Conservation (phyloP, 2,888 invertebrate genomes). For the Cerceris rybyensis region DNA sequence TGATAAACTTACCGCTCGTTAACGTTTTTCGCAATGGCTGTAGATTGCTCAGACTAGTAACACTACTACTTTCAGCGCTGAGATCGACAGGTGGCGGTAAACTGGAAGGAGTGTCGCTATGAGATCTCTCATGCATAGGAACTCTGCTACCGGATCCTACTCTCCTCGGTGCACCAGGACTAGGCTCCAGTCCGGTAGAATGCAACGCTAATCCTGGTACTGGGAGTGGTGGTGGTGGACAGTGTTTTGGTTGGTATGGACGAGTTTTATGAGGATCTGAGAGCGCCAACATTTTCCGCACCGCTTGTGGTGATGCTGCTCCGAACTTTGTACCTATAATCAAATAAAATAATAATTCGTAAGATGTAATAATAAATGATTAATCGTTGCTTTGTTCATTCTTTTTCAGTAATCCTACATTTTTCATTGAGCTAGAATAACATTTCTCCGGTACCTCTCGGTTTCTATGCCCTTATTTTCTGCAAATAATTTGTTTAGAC, state of each 20-base stretch:
- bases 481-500: too few relatives aligned
- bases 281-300: constrained; percentile 95
- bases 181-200: constrained; percentile 82
- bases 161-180: constrained; percentile 83
- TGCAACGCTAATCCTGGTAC: constrained; percentile 85
- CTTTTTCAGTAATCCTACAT: too few relatives aligned
- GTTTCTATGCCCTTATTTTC: too few relatives aligned
- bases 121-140: constrained; percentile 92
- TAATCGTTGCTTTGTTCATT: too few relatives aligned
- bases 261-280: constrained; percentile 94
- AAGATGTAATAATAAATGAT: too few relatives aligned
- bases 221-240: constrained; percentile 84
- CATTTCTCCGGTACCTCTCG: too few relatives aligned
- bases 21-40: constrained; percentile 91
- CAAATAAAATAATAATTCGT: background rate
- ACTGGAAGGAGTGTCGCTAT: constrained; percentile 93
- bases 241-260: constrained; percentile 92
- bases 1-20: constrained; percentile 85
- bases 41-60: constrained; percentile 95
- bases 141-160: constrained; percentile 83
- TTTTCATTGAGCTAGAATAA: too few relatives aligned
- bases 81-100: constrained; percentile 92
- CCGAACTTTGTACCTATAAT: constrained; percentile 83
- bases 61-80: constrained; percentile 97
- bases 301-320: constrained; percentile 98